phyloP scores from a whole-genome alignment of 1,140 invertebrate species.

The Zaprionus gabonicus region DNA sequence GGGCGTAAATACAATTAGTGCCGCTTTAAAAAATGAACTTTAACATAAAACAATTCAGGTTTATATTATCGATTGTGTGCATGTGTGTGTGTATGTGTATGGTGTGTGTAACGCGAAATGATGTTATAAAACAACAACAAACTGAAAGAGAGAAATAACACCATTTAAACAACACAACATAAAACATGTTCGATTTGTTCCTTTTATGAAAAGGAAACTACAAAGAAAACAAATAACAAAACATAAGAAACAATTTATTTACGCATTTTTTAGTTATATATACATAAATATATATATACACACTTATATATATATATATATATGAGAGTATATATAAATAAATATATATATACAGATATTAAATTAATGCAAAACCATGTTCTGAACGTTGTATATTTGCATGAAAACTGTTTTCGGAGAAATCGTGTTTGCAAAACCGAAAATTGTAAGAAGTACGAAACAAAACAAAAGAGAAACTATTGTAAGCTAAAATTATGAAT shows the following conservation, averaged over 20 bases:
- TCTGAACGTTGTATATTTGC: conserved; percentile 76
- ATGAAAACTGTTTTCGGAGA: conserved; percentile 57
- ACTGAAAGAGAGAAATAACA: conserved; percentile 35
- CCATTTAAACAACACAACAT: conserved; percentile 3
- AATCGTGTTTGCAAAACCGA: conserved; percentile 58
- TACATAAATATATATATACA: conserved; percentile 54
- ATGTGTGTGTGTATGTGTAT: conserved; percentile 27
- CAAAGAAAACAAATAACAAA: conserved; percentile 22
- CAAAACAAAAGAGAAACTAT: conserved; percentile 58
- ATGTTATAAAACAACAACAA: conserved; percentile 1
- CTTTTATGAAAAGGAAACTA: conserved; percentile 76
- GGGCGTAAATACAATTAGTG: conserved; percentile 47
- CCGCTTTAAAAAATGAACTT: conserved; percentile 60
- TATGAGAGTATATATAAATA: conserved; percentile 53
- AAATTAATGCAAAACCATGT: conserved; percentile 67
- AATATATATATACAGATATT: conserved; percentile 63
- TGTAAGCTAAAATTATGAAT: conserved; percentile 82
- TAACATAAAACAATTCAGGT: conserved; percentile 71
- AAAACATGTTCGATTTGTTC: conserved; percentile 59
- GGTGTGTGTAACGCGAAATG: conserved; percentile 28
- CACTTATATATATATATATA: conserved; percentile 59
- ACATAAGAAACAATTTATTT: conserved; percentile 65
- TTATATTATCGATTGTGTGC: conserved; percentile 68
- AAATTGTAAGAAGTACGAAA: conserved; percentile 70
- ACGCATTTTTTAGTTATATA: conserved; percentile 82